phyloP scores from a whole-genome alignment of 2,113 vertebrate genomes.

The Podarcis muralis region DNA sequence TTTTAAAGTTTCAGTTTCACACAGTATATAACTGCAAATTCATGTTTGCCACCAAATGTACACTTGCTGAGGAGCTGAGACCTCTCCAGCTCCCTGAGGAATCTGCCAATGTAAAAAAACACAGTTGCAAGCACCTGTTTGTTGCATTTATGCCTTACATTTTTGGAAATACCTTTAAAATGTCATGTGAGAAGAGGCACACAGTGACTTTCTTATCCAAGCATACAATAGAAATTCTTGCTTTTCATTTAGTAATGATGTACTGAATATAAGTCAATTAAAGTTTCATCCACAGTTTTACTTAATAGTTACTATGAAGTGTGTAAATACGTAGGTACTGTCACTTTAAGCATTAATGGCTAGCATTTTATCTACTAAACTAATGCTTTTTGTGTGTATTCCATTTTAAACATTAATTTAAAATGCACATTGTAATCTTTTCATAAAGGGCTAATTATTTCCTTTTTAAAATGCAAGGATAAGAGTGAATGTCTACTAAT shows the following conservation, averaged over 20 bases:
- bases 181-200: neutral
- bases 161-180: neutral
- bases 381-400: conserved; percentile 27
- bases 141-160: neutral
- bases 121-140: neutral
- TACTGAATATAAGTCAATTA: conserved; percentile 41
- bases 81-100: neutral
- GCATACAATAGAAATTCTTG: neutral
- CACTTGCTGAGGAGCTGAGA: neutral
- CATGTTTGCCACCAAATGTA: neutral
- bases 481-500: conserved; percentile 50
- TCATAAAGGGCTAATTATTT: conserved; percentile 59
- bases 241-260: conserved; percentile 26
- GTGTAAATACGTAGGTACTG: conserved; percentile 19
- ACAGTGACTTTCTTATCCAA: conserved; percentile 4
- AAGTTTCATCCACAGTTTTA: conserved; percentile 19
- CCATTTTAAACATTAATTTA: conserved; percentile 58
- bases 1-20: neutral
- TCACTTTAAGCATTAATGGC: conserved; percentile 18
- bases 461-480: conserved; percentile 57
- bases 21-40: neutral
- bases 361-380: conserved; percentile 35
- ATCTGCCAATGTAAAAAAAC: neutral
- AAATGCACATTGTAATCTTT: conserved; percentile 49
- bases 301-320: conserved; percentile 42